A percentile compares a stretch with the other conserved stretches of the same genome.
Evolutionary conservation across 2,888 invertebrate genomes (phyloP).

Genomic region (Hypomecis punctinalis): DNA sequence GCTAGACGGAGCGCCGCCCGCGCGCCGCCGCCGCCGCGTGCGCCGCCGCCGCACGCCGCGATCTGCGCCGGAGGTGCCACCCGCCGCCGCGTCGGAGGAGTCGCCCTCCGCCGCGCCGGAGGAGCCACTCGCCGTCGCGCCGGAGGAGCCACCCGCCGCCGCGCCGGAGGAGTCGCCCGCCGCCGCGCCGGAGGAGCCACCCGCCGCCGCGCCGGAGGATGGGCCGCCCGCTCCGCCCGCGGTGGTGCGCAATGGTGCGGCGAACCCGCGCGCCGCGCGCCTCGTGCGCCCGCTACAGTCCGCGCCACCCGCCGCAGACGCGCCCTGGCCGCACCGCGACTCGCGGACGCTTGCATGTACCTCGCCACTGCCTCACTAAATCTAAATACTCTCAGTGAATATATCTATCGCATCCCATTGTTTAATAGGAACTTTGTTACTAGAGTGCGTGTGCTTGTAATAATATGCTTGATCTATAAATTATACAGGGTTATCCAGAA

Average conservation of each 20-base stretch:
- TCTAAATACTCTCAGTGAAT: no score
- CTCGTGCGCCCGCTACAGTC: conserved; percentile 12
- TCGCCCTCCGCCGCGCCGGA: conserved; percentile 15
- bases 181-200: conserved; percentile 6
- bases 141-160: conserved; percentile 16
- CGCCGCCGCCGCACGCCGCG: conserved; percentile 16
- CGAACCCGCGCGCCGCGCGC: conserved; percentile 3
- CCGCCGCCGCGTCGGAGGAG: neutral
- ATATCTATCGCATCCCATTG: no score
- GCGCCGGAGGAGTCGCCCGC: neutral
- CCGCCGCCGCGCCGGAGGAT: conserved; percentile 3
- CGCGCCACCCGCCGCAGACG: neutral
- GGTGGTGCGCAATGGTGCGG: conserved; percentile 3
- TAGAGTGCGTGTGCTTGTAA: no score
- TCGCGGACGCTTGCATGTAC: neutral
- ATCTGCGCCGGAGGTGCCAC: conserved; percentile 7
- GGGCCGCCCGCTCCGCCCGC: conserved; percentile 4
- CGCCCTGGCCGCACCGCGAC: neutral
- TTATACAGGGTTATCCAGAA: no score
- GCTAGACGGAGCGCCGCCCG: conserved; percentile 35
- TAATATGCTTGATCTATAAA: no score
- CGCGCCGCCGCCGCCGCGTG: conserved; percentile 23
- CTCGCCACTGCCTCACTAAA: neutral
- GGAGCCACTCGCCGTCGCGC: conserved; percentile 4
- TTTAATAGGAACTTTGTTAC: no score